phyloP scores from a whole-genome alignment of 2,888 invertebrate genomes.

The Selenia dentaria region DNA sequence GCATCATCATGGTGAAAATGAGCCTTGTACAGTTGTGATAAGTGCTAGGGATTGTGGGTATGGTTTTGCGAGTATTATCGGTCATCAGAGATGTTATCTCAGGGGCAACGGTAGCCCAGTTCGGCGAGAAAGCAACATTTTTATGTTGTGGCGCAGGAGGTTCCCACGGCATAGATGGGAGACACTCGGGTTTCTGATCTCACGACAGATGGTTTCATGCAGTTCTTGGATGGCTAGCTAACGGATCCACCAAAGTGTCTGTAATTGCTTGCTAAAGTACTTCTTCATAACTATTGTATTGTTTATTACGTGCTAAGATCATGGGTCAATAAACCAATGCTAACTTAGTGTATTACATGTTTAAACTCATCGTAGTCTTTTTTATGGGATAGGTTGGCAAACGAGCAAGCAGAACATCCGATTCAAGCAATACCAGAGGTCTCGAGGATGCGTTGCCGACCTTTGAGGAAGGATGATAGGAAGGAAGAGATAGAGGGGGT shows the following conservation, averaged over 20 bases:
- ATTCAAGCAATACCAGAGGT: no score
- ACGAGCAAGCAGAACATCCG: no score
- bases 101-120: slow-evolving; percentile 69
- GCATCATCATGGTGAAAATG: slow-evolving; percentile 3
- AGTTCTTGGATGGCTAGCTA: slow-evolving; percentile 16
- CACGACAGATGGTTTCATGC: slow-evolving; percentile 27
- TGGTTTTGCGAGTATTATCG: slow-evolving; percentile 52
- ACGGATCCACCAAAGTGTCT: background rate
- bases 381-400: no score
- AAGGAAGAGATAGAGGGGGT: no score
- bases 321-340: no score
- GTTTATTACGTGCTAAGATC: no score
- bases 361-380: no score
- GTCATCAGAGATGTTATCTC: slow-evolving; percentile 70
- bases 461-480: no score
- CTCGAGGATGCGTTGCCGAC: no score
- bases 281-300: no score
- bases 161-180: slow-evolving; percentile 69
- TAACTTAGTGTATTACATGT: no score
- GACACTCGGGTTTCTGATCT: slow-evolving; percentile 37
- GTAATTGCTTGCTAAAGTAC: no score
- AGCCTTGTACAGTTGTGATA: slow-evolving; percentile 20
- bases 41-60: slow-evolving; percentile 18
- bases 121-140: slow-evolving; percentile 73
- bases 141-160: slow-evolving; percentile 61